phyloP scores from a whole-genome alignment of 2,113 vertebrate genomes.

The Pelmatolapia mariae region DNA sequence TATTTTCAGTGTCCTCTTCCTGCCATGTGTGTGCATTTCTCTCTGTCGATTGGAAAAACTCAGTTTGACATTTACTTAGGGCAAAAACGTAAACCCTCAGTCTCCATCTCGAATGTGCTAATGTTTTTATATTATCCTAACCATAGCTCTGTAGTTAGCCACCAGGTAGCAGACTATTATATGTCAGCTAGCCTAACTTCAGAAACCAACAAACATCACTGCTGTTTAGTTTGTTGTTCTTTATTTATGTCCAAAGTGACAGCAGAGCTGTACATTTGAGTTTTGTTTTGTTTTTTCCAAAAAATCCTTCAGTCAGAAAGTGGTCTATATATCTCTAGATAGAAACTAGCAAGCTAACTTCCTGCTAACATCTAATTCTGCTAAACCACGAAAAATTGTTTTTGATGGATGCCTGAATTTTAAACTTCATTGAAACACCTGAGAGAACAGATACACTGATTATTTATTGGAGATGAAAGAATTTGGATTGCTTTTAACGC shows the following conservation, averaged over 20 bases:
- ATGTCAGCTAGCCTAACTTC: not conserved
- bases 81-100: not conserved
- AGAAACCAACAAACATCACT: not conserved
- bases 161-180: not conserved
- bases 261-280: not conserved
- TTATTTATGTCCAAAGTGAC: not conserved
- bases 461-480: not conserved
- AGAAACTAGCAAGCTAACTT: not conserved
- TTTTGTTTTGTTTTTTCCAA: accelerated
- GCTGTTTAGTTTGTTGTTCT: not conserved
- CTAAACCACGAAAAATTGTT: not conserved
- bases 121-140: not conserved
- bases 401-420: not conserved
- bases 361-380: not conserved
- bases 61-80: not conserved
- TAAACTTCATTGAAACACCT: not conserved
- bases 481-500: not conserved
- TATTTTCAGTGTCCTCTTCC: not conserved
- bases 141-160: not conserved
- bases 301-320: not conserved
- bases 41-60: not conserved
- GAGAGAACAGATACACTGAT: not conserved
- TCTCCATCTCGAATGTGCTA: not conserved
- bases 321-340: not conserved
- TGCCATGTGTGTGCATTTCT: not conserved